These are phyloP conservation scores for Hermaeophaga mercurialis DNA, from an alignment of 2,888 invertebrate genomes.

Conservation along the genomic window DNA sequence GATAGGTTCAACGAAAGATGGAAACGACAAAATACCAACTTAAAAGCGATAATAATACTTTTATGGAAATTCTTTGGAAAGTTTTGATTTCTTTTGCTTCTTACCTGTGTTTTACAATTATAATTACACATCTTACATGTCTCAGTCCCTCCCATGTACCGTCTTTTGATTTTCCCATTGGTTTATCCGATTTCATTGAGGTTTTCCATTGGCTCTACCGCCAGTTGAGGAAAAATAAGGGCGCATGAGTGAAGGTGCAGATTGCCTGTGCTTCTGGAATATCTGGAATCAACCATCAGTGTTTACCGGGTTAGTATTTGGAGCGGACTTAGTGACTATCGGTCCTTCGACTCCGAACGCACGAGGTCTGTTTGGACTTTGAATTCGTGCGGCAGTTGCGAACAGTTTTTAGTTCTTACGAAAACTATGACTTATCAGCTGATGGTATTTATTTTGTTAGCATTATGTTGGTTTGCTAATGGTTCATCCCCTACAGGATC, in stretches of 20 bases:
- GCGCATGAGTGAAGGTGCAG: slow-evolving; percentile 55
- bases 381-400: not conserved
- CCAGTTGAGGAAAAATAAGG: slow-evolving; percentile 45
- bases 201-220: slow-evolving; percentile 53
- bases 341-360: slow-evolving; percentile 35
- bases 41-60: slow-evolving; percentile 21
- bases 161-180: slow-evolving; percentile 58
- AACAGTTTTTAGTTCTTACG: too few relatives aligned
- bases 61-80: slow-evolving; percentile 24
- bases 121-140: slow-evolving; percentile 58
- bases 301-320: slow-evolving; percentile 44
- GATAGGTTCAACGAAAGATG: too few relatives aligned
- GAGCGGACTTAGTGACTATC: slow-evolving; percentile 43
- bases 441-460: slow-evolving; percentile 37
- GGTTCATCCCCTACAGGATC: slow-evolving; percentile 46
- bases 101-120: slow-evolving; percentile 53
- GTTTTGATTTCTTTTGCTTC: slow-evolving; percentile 30
- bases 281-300: slow-evolving; percentile 48
- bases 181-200: slow-evolving; percentile 55
- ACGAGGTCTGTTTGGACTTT: slow-evolving; percentile 42
- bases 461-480: slow-evolving; percentile 42
- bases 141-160: slow-evolving; percentile 56
- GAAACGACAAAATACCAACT: not conserved
- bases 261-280: slow-evolving; percentile 47
- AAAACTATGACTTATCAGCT: too few relatives aligned